These are phyloP conservation scores for Phyllotreta striolata DNA, from an alignment of 2,888 invertebrate genomes.

Conservation along the genomic window DNA sequence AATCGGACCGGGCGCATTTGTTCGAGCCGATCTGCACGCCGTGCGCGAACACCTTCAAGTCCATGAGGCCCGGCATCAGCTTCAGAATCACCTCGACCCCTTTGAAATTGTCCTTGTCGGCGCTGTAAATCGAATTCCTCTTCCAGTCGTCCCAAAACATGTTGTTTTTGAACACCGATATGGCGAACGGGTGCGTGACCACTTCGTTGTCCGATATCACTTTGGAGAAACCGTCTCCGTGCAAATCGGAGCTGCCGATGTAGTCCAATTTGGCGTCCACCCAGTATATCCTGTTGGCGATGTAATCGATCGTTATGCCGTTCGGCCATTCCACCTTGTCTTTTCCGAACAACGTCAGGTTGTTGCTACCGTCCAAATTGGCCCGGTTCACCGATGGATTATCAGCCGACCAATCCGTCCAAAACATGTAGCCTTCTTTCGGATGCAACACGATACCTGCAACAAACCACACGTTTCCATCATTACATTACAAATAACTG, in stretches of 20 bases:
- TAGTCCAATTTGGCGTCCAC: slow-evolving; percentile 85
- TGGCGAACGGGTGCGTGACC: slow-evolving; percentile 85
- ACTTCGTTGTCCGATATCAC: slow-evolving; percentile 68
- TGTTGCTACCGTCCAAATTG: slow-evolving; percentile 78
- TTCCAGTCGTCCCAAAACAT: slow-evolving; percentile 95
- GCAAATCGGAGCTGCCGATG: slow-evolving; percentile 68
- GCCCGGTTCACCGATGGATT: slow-evolving; percentile 81
- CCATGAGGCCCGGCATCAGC: slow-evolving; percentile 78
- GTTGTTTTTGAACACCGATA: slow-evolving; percentile 83
- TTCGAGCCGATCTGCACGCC: slow-evolving; percentile 79
- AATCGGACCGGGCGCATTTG: slow-evolving; percentile 70
- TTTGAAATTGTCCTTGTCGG: slow-evolving; percentile 76
- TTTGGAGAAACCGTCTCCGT: slow-evolving; percentile 65
- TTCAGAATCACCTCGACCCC: slow-evolving; percentile 59
- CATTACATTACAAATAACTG: too few relatives aligned
- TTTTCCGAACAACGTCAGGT: slow-evolving; percentile 70
- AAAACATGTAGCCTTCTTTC: slow-evolving; percentile 79
- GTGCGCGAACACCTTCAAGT: slow-evolving; percentile 82
- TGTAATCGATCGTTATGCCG: slow-evolving; percentile 84
- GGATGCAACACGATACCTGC: slow-evolving; percentile 82
- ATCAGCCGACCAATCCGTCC: slow-evolving; percentile 88
- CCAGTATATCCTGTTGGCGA: slow-evolving; percentile 82
- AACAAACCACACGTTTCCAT: too few relatives aligned
- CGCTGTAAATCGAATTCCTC: slow-evolving; percentile 77
- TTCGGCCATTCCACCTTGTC: slow-evolving; percentile 85